Evolutionary conservation across 2,888 invertebrate species (phyloP), one percentile per base, ranked within the genome.

Genomic region (Craniophora ligustri): DNA sequence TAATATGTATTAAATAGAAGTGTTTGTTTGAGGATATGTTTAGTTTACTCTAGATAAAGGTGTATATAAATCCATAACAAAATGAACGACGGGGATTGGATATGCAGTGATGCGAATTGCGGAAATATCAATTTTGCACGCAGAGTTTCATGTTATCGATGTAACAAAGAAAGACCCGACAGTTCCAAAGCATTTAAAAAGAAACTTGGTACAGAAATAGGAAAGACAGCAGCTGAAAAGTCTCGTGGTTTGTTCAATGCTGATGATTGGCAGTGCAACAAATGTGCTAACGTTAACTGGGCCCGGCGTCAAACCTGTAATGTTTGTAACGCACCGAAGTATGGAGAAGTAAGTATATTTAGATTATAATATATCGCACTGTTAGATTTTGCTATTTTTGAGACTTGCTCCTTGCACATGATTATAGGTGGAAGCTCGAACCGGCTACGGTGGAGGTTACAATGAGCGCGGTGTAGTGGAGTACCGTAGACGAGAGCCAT

Each of bases 281-380:
- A 99, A 88, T 99, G 99, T 93, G 99, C 99, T n/a, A 99, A 99
- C 90, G 99, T 99, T 8, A 99, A 99, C 89, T 99, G 99, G 99
- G 99, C 99, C 16, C 95, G 99, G 64, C 95, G 99, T 48, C 97
- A 96, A 81, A 98, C 97, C 47, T 99, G 99, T 91, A 99, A 99
- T 89, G 98, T 99, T 94, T 99, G 99, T 89, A 99, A 99, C 93
- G 98, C 99, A 3, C 99, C 99, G 0, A 99, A 99, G 91, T 98
- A 98, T 87, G 98, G 98, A 13, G 98, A 99, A 91, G 97, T 98
- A 57, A 96, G 98, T 72, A 56, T 49, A 34, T 28, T 21, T 13
- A 8, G 16, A 10, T 35, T 34, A 13, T 10, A 7, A 16, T 14
- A 19, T 0, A 5, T 38, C 11, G 1, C 16, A 31, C 36, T 2